A percentile compares a stretch with the other conserved stretches of the same genome.
These are phyloP conservation scores for Lymantria dispar DNA, from an alignment of 2,888 invertebrate species.

Conservation along the genomic window DNA sequence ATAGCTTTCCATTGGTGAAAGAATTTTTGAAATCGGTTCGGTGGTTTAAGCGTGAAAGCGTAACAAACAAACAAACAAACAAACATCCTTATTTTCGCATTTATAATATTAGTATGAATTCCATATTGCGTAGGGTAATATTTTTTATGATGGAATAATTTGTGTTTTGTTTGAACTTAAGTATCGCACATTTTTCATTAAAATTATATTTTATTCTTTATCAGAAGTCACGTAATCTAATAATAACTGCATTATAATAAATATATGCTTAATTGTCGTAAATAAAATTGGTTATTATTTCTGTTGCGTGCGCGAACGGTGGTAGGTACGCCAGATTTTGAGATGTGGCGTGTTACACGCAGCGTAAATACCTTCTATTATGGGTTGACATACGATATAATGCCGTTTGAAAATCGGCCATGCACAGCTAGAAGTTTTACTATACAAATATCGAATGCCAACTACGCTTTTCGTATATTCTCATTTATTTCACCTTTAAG, in stretches of 20 bases:
- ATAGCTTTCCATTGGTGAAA: no score
- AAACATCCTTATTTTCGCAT: no score
- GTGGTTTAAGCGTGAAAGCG: no score
- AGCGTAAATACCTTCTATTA: conserved; percentile 42
- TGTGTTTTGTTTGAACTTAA: neutral
- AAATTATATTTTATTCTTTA: conserved; percentile 2
- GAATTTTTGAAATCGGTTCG: no score
- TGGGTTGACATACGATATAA: conserved; percentile 40
- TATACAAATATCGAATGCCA: conserved; percentile 19
- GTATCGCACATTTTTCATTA: neutral
- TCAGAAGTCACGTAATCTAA: conserved; percentile 20
- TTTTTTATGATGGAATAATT: neutral
- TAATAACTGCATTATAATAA: conserved; percentile 21
- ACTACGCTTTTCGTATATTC: conserved; percentile 11
- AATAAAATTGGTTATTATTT: conserved; percentile 47
- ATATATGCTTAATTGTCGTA: conserved; percentile 31
- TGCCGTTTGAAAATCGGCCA: conserved; percentile 35
- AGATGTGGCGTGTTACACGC: conserved; percentile 71
- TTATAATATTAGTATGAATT: no score
- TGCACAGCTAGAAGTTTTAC: conserved; percentile 30
- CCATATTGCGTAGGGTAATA: neutral
- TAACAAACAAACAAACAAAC: no score
- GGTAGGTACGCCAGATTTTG: conserved; percentile 37
- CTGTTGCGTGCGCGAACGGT: conserved; percentile 49
- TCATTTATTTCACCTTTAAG: conserved; percentile 11